These are phyloP conservation scores for Synanthedon formicaeformis DNA, from an alignment of 2,888 invertebrate genomes.

Conservation along the genomic window DNA sequence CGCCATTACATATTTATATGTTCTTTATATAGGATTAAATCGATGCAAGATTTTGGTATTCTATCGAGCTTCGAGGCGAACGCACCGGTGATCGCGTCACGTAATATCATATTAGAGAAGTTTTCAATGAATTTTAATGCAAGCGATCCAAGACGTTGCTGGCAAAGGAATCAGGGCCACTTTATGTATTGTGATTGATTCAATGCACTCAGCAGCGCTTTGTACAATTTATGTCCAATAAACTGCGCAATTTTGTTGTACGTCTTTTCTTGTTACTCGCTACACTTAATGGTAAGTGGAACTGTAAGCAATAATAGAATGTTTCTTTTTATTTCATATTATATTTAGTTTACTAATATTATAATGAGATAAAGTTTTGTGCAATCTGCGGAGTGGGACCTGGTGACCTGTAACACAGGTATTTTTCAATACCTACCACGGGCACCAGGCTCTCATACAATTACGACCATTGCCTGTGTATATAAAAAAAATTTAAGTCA, in stretches of 20 bases:
- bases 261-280: neutral
- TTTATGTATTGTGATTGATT: slow-evolving; percentile 11
- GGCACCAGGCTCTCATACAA: too few species aligned
- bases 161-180: slow-evolving; percentile 8
- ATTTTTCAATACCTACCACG: too few species aligned
- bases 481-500: too few species aligned
- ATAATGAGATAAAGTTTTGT: too few species aligned
- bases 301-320: too few species aligned
- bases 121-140: slow-evolving; percentile 52
- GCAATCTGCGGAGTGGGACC: too few species aligned
- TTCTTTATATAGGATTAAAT: slow-evolving; percentile 24
- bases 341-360: too few species aligned
- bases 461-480: too few species aligned
- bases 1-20: slow-evolving; percentile 30
- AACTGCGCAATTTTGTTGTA: neutral
- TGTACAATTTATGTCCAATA: neutral
- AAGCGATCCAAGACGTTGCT: slow-evolving; percentile 10
- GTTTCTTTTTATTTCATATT: too few species aligned
- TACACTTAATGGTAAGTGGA: too few species aligned
- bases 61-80: slow-evolving; percentile 14
- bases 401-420: too few species aligned
- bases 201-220: slow-evolving; percentile 9
- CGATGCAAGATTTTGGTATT: slow-evolving; percentile 32
- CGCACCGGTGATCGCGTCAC: slow-evolving; percentile 27
- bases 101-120: slow-evolving; percentile 39